Evolutionary conservation across 2,797 vertebrate species (phyloP), one percentile per base, ranked within the genome.

Genomic region (Manis pentadactyla): DNA sequence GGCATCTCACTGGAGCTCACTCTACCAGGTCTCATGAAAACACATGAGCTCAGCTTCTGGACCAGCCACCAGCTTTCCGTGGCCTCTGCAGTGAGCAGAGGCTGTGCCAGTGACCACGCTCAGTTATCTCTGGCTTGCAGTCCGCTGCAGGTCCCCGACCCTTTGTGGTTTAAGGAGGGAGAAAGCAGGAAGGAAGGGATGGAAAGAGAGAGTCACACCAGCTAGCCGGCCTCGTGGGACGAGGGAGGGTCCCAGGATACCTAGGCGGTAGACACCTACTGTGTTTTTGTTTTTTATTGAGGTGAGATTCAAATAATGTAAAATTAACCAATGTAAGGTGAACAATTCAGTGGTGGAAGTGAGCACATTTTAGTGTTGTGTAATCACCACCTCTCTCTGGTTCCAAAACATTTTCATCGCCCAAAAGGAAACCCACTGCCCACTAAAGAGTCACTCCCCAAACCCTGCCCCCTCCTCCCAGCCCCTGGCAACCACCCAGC

Each of bases 1-100:
- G 96, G 97, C 95, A 1, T 42, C 94, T 68, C 84, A 25, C 63
- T 71, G 87, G 93, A 88, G 69, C 90, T 84, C 69, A 15, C 87
- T 69, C 49, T 63, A 73, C 82, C 64, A 91, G 81, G 77, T 86
- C 87, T 91, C 12, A 13, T 75, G 93, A 79, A 94, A 97, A 64
- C 37, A 5, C 63, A 39, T 23, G 6, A 4, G 77, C 93, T 87
- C 29, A 3, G 17, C 81, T 84, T 94, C 85, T 78, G 89, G 79
- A 79, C 88, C 84, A 84, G 25, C 19, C 93, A 46, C 46, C 78
- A 64, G 95, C 83, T 93, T 96, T 92, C 94, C 93, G n/a, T 1
- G 75, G 64, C 69, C 91, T 17, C 63, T 25, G 68, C 57, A 34
- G 87, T 27, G 51, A 0, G 73, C 49, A 15, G 74, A 2, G 15